phyloP scores from a whole-genome alignment of 2,797 vertebrate species.

The Clarias fuscus region DNA sequence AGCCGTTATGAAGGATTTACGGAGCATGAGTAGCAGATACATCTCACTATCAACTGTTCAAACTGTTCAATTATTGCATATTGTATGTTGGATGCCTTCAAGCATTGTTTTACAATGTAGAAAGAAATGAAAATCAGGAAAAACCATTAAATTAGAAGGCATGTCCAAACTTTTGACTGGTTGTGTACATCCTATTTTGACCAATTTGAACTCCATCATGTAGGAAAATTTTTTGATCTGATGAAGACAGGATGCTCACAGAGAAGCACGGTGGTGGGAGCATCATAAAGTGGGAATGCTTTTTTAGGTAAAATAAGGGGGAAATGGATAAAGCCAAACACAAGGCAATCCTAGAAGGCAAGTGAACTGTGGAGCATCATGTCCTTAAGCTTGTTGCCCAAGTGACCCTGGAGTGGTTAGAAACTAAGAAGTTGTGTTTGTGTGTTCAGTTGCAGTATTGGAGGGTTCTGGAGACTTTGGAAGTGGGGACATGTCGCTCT shows the following conservation, averaged over 20 bases:
- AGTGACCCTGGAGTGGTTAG: not conserved
- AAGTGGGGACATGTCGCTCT: conserved; percentile 87
- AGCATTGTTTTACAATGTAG: too few relatives aligned
- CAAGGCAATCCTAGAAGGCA: not conserved
- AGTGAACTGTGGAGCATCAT: not conserved
- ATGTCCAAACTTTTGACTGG: too few relatives aligned
- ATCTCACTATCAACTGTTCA: too few relatives aligned
- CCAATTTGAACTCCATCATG: not conserved
- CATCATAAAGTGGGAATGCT: not conserved
- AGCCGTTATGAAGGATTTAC: too few relatives aligned
- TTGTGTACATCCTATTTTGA: too few relatives aligned
- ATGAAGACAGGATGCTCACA: too few relatives aligned
- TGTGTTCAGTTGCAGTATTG: conserved; percentile 61
- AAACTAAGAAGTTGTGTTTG: not conserved
- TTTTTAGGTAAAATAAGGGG: not conserved
- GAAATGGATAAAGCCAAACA: too few relatives aligned
- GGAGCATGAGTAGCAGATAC: too few relatives aligned
- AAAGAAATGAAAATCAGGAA: too few relatives aligned
- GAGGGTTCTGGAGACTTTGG: conserved; percentile 92
- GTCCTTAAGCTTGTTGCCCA: not conserved
- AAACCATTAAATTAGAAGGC: too few relatives aligned
- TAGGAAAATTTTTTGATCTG: not conserved
- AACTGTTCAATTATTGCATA: too few relatives aligned
- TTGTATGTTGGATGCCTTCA: too few relatives aligned
- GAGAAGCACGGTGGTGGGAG: conserved; percentile 5